Conservation (phyloP, 2,888 invertebrate species). For the Hirtodrosophila trivittata region DNA sequence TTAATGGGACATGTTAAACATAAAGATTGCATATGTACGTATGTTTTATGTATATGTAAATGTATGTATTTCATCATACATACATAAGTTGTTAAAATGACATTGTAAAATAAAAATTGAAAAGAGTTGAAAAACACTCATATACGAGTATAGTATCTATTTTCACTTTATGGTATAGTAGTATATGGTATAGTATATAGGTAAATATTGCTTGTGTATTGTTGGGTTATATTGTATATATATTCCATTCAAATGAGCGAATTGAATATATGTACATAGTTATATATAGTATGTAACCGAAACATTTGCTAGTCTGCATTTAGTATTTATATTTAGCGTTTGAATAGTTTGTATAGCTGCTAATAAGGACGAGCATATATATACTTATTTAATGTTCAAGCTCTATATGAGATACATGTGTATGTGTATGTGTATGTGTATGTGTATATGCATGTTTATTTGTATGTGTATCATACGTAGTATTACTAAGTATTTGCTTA, state of each 20-base stretch:
- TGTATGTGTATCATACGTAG: too few relatives aligned
- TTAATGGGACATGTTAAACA: conserved; percentile 49
- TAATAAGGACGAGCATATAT: too few relatives aligned
- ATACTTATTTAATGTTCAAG: too few relatives aligned
- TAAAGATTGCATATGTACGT: conserved; percentile 15
- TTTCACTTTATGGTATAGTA: too few relatives aligned
- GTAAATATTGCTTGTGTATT: conserved; percentile 15
- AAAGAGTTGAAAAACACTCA: conserved; percentile 8
- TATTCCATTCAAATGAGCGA: not conserved
- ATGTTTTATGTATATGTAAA: conserved; percentile 4
- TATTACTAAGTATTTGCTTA: conserved; percentile 15
- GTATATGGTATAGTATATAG: conserved; percentile 3
- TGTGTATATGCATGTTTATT: conserved; percentile 3
- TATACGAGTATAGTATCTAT: conserved; percentile 1
- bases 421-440: not conserved
- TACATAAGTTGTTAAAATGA: conserved; percentile 41
- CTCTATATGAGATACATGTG: too few relatives aligned
- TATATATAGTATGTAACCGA: conserved; percentile 11
- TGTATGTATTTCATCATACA: not conserved
- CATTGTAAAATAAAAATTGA: conserved; percentile 47
- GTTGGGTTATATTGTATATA: not conserved
- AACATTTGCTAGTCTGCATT: conserved; percentile 30
- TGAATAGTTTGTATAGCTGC: too few relatives aligned
- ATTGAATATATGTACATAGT: not conserved
- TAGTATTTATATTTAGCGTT: too few relatives aligned